Percentiles rank a stretch among this genome's conserved stretches.
Evolutionary conservation across 2,888 invertebrate genomes (phyloP).

Genomic region (Scotopteryx bipunctaria): DNA sequence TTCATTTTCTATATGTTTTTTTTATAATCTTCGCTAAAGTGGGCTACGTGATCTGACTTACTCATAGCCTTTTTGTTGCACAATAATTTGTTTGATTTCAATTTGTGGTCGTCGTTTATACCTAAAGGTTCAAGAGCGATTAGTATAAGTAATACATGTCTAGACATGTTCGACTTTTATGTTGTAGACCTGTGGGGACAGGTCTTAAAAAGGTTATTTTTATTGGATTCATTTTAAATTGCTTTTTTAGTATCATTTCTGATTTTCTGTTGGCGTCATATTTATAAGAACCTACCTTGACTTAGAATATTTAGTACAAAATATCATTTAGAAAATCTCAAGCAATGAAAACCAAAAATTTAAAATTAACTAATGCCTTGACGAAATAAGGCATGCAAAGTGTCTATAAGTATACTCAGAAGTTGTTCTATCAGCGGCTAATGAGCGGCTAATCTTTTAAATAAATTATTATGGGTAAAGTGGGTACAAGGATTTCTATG

Average conservation of each 20-base stretch:
- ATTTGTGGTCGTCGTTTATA: slow-evolving; percentile 15
- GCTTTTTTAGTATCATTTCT: background rate
- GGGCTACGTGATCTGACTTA: slow-evolving; percentile 34
- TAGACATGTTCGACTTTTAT: slow-evolving; percentile 21
- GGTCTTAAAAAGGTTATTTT: slow-evolving; percentile 1
- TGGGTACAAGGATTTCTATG: slow-evolving; percentile 23
- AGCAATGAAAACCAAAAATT: too few relatives aligned
- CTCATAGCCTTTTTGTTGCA: slow-evolving; percentile 30
- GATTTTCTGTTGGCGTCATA: background rate
- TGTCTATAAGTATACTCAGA: background rate
- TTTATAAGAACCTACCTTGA: too few relatives aligned
- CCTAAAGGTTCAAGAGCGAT: slow-evolving; percentile 17
- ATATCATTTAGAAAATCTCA: too few relatives aligned
- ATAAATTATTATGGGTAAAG: slow-evolving; percentile 13
- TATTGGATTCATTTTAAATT: background rate
- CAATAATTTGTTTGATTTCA: slow-evolving; percentile 32
- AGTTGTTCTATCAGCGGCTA: slow-evolving; percentile 5
- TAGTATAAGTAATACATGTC: slow-evolving; percentile 20
- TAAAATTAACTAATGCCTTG: background rate
- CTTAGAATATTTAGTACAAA: too few relatives aligned
- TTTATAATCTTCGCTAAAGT: slow-evolving; percentile 29
- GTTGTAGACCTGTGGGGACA: background rate
- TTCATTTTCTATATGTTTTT: slow-evolving; percentile 31
- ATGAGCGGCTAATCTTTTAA: slow-evolving; percentile 12
- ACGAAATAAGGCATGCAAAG: background rate